Conservation (phyloP, 2,888 invertebrate genomes). For the Caenorhabditis zanzibari region DNA sequence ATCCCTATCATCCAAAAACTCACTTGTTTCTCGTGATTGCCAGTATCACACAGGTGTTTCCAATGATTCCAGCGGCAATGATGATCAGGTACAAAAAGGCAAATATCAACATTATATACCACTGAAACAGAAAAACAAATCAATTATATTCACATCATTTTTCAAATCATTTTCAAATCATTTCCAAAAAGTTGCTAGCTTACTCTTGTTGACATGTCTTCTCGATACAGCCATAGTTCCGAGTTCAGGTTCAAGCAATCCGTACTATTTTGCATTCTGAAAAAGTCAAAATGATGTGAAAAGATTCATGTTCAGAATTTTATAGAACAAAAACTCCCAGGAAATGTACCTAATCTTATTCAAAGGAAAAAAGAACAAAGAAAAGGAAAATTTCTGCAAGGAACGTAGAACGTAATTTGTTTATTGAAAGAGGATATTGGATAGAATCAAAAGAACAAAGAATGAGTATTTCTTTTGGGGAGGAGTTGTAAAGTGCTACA, state of each 20-base stretch:
- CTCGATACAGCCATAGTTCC: constrained; percentile 78
- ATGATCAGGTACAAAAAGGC: constrained; percentile 79
- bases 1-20: constrained; percentile 14
- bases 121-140: constrained; percentile 54
- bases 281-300: constrained; percentile 6
- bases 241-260: constrained; percentile 80
- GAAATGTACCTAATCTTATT: neutral
- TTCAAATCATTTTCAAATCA: neutral
- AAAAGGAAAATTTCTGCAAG: neutral
- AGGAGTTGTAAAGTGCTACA: neutral
- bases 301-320: neutral
- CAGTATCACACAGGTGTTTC: constrained; percentile 81
- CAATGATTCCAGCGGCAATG: constrained; percentile 79
- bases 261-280: constrained; percentile 78
- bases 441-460: neutral
- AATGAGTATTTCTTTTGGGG: neutral
- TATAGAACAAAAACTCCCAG: neutral
- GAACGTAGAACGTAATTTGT: neutral
- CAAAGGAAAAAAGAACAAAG: neutral
- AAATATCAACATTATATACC: constrained; percentile 77
- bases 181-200: neutral
- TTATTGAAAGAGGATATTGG: neutral
- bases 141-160: constrained; percentile 11
- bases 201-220: constrained; percentile 70
- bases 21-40: constrained; percentile 81